Evolutionary conservation across 1,140 invertebrate species (phyloP), one percentile per base, ranked within the genome.

Genomic region (Callitettix versicolor): DNA sequence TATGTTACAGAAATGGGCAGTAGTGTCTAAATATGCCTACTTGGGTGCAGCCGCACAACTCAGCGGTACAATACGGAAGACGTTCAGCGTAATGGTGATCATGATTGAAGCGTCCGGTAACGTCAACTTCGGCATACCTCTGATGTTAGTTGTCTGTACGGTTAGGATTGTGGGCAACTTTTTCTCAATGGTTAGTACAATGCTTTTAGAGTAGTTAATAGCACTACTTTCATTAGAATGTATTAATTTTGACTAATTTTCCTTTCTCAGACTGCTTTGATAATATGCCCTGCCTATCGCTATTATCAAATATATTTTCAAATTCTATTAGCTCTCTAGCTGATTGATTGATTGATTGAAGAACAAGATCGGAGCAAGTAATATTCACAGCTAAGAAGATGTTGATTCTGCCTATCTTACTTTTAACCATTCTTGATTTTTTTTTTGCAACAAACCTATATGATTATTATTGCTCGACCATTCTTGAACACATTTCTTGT

Each of bases 41-140:
- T 81, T 97, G 49, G 95, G 95, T 33, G 94, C 95, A 26, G 94
- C 94, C 18, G 90, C 91, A 6, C 92, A 95, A 72, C 73, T 98
- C 36, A 94, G 94, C n/a, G 95, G 96, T 20, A 88, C 97, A n/a
- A 88, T 98, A 1, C 80, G 95, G 58, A 97, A 97, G 86, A 97
- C 93, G 1, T 90, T 98, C 53, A 94, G 90, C 65, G 76, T 95
- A 55, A 90, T 92, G 30, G 91, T 92, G 42, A 97, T 98, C 64
- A 79, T 98, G 38, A 93, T 97, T 64, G 95, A 97, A 78, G 89
- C 91, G 20, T 95, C 91, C 2, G 92, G 94, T 49, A 91, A 95
- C 71, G 91, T 97, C 55, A 81, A 85, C 4, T 93, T 98, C 67
- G 92, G 91, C 57, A 71, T 91, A 26, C 78, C 87, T 0, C 74